Base-by-base conservation (phyloP, 2,113 vertebrate genomes). In the Talpa occidentalis region DNA sequence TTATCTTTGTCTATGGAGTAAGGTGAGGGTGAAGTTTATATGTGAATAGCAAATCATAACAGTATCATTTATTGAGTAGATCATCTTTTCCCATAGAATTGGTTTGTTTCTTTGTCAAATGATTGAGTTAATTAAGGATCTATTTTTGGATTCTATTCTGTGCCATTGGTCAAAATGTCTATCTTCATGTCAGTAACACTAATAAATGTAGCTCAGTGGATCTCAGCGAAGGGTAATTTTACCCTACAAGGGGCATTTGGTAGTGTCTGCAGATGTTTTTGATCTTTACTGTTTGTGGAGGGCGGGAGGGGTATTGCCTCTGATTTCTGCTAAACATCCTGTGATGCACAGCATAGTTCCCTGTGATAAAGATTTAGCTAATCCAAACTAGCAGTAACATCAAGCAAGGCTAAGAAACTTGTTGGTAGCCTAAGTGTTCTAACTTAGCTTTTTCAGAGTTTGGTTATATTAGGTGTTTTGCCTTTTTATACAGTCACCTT, bases 401-500 rank as follows among this genome's bases (percentile, higher is more conserved):
- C 56, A 59, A 47, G 10, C 49, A 52, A 52, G 49, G 7, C 35
- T 86, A 32, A 93, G 22, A 79, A 64, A n/a, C 5, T 59, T 11
- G 44, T 1, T 22, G 42, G 16, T 83, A 70, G 42, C 44, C 0
- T 49, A 52, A 76, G 42, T 76, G 10, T 16, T 90, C 72, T 37
- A 62, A 49, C 37, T 80, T 78, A 56, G 28, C 26, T 54, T 80
- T 93, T 91, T 74, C 70, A 73, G 12, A 91, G 35, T 79, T 92
- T 84, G 49, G 4, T 30, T 90, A 3, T 82, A 37, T 15, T 62
- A 28, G 24, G 76, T 69, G 32, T 64, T 87, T 42, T 69, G 10
- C 67, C 21, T 90, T 94, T 94, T 82, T 66, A 80, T 93, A 37
- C 37, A 90, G 82, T 82, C 10, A 56, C 47, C 30, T 62, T 86